Conservation (phyloP, 2,113 vertebrate genomes). For the Fukomys damarensis region DNA sequence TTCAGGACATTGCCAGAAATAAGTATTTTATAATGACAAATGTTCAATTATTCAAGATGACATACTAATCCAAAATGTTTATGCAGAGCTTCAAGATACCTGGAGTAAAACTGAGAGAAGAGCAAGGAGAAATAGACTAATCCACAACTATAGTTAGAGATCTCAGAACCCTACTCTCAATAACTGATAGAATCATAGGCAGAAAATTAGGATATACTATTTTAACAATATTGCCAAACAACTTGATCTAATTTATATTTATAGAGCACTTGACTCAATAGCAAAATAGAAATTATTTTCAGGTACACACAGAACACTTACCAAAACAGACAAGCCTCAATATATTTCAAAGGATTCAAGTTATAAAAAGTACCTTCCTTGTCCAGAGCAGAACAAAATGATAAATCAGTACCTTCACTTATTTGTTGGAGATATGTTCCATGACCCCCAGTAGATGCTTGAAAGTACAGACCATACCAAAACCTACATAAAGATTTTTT, state of each 20-base stretch:
- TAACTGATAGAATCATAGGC: background rate
- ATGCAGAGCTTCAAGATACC: background rate
- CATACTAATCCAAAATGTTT: background rate
- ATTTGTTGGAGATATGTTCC: background rate
- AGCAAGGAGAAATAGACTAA: slow-evolving; percentile 7
- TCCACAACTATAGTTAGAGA: background rate
- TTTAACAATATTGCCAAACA: slow-evolving; percentile 31
- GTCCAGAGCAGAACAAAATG: background rate
- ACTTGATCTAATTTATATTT: slow-evolving; percentile 22
- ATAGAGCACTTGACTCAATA: background rate
- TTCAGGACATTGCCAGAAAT: background rate
- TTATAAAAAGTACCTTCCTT: background rate
- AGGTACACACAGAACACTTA: background rate
- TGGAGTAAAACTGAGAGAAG: background rate
- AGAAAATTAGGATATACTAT: slow-evolving; percentile 35
- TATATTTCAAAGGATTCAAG: slow-evolving; percentile 50
- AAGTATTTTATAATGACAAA: slow-evolving; percentile 54
- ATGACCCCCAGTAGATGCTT: background rate
- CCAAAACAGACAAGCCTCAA: slow-evolving; percentile 15
- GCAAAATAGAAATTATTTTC: slow-evolving; percentile 26
- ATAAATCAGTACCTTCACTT: background rate
- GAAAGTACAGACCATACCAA: background rate
- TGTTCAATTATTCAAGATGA: background rate
- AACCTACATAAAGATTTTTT: background rate
- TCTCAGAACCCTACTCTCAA: background rate